A percentile compares a stretch with the other conserved stretches of the same genome.
Conservation (phyloP, 2,113 vertebrate genomes). For the Diadophis punctatus region DNA sequence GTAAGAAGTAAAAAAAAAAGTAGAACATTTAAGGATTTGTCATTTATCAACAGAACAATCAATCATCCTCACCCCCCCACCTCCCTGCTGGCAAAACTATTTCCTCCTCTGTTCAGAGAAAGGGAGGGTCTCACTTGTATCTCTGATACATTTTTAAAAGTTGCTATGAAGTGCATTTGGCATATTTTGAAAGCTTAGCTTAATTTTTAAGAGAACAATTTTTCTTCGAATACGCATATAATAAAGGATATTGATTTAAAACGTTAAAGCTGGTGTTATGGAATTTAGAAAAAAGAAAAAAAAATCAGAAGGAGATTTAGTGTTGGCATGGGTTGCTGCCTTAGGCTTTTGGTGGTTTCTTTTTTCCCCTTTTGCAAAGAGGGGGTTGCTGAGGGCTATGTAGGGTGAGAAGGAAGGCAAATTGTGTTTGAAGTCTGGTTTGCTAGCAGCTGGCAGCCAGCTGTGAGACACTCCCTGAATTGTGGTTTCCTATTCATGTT, state of each 20-base stretch:
- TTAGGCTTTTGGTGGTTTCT: slow-evolving; percentile 9
- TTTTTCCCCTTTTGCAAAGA: slow-evolving; percentile 52
- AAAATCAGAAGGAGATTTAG: slow-evolving; percentile 47
- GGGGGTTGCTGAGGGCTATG: slow-evolving; percentile 45
- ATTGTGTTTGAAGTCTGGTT: slow-evolving; percentile 41
- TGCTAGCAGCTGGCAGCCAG: slow-evolving; percentile 40
- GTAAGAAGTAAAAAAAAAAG: background rate
- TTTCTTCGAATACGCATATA: slow-evolving; percentile 59
- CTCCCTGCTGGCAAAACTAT: background rate
- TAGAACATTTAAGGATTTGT: background rate
- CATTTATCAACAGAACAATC: background rate
- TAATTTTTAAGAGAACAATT: slow-evolving; percentile 66
- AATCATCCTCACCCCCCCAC: background rate
- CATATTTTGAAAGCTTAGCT: slow-evolving; percentile 61
- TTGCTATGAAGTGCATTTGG: slow-evolving; percentile 61
- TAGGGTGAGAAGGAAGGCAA: slow-evolving; percentile 4
- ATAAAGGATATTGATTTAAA: slow-evolving; percentile 66
- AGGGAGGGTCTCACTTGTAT: slow-evolving; percentile 53
- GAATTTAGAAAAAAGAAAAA: slow-evolving; percentile 47
- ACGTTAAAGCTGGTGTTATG: slow-evolving; percentile 64
- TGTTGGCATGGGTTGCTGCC: slow-evolving; percentile 49
- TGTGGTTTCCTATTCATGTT: background rate
- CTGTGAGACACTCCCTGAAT: background rate
- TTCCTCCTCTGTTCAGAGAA: slow-evolving; percentile 47
- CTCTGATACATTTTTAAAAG: slow-evolving; percentile 61